Conservation (phyloP, 2,113 vertebrate species). For the Acrocephalus kingi region DNA sequence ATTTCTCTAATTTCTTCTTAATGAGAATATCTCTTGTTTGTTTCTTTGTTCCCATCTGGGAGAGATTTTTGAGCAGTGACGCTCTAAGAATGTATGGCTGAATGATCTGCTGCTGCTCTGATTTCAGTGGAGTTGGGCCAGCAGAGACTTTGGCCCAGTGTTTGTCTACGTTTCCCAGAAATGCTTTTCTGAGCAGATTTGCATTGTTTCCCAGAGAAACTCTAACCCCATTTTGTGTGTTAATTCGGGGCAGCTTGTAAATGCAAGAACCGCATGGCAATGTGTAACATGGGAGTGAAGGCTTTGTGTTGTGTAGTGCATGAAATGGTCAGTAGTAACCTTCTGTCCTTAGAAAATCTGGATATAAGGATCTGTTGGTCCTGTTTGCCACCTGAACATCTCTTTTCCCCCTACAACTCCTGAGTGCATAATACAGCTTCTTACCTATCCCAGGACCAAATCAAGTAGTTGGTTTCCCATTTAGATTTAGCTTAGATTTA, state of each 20-base stretch:
- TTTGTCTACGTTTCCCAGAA: conserved; percentile 38
- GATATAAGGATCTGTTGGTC: background rate
- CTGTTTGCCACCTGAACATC: background rate
- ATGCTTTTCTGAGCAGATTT: conserved; percentile 14
- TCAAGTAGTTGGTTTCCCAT: background rate
- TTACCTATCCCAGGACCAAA: background rate
- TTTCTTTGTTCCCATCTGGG: background rate
- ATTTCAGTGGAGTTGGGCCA: conserved; percentile 44
- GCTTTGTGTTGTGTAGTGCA: background rate
- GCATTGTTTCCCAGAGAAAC: background rate
- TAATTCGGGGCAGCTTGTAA: background rate
- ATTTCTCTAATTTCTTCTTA: conserved; percentile 33
- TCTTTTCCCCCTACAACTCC: background rate
- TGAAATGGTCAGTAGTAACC: background rate
- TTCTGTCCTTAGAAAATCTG: background rate
- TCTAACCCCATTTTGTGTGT: background rate
- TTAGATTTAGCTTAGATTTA: background rate
- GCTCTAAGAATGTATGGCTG: conserved; percentile 20
- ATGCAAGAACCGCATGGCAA: background rate
- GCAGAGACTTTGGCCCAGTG: background rate
- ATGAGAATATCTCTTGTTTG: conserved; percentile 6
- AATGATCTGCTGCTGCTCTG: conserved; percentile 1
- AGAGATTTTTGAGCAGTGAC: conserved; percentile 48
- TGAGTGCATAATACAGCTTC: background rate
- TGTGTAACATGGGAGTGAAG: background rate